These are phyloP conservation scores for Oreotrochilus melanogaster DNA, from an alignment of 2,113 vertebrate genomes.

Conservation along the genomic window DNA sequence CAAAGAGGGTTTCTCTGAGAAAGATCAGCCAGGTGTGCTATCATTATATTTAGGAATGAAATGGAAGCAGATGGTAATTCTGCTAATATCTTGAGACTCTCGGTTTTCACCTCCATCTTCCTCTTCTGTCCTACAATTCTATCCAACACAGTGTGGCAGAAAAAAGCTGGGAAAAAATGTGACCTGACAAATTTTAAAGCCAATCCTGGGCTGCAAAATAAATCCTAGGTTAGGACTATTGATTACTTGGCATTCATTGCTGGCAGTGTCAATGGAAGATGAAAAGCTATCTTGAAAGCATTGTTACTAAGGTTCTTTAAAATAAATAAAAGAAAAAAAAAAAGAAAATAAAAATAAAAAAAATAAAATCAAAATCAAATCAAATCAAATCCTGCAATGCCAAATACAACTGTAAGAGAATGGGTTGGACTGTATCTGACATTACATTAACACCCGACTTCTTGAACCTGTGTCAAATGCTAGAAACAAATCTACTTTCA, in stretches of 20 bases:
- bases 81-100: not conserved
- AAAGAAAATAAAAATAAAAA: too few relatives aligned
- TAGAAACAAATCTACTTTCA: slow-evolving; percentile 12
- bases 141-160: not conserved
- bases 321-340: not conserved
- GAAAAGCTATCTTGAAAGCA: not conserved
- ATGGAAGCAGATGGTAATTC: not conserved
- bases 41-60: not conserved
- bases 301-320: not conserved
- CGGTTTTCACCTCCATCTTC: not conserved
- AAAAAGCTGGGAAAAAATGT: not conserved
- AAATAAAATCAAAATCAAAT: too few relatives aligned
- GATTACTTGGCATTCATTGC: not conserved
- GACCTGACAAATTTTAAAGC: not conserved
- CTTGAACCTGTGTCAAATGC: not conserved
- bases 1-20: not conserved
- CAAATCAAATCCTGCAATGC: not conserved
- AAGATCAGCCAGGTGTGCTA: not conserved
- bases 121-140: not conserved
- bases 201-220: not conserved
- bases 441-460: not conserved
- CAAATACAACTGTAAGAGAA: not conserved
- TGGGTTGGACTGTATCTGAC: not conserved
- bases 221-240: not conserved
- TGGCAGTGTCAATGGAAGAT: not conserved